These are phyloP conservation scores for Lithophane semibrunnea DNA, from an alignment of 2,888 invertebrate species.

Conservation along the genomic window DNA sequence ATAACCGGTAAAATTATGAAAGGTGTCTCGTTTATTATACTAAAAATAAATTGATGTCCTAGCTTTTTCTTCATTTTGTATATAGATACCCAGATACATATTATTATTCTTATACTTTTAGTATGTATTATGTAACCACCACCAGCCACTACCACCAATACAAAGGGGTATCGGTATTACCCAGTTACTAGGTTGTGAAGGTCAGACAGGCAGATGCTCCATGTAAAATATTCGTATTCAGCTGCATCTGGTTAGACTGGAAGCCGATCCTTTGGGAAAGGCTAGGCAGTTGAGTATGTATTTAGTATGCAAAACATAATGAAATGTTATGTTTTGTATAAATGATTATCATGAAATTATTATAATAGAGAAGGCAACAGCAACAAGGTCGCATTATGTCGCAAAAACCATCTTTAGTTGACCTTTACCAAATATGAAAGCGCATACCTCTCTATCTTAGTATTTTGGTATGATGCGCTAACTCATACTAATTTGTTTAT, in stretches of 20 bases:
- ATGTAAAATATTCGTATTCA: no score
- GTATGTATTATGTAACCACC: neutral
- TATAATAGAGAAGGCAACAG: slow-evolving; percentile 17
- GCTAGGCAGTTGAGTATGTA: no score
- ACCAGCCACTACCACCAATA: no score
- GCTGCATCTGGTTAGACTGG: no score
- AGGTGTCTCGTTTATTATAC: neutral
- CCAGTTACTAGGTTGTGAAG: no score
- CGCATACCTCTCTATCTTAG: slow-evolving; percentile 29
- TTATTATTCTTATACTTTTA: neutral
- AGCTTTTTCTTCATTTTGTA: neutral
- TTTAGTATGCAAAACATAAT: neutral
- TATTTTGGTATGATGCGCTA: slow-evolving; percentile 44
- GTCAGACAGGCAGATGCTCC: no score
- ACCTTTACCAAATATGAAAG: slow-evolving; percentile 57
- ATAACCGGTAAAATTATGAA: neutral
- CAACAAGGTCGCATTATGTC: slow-evolving; percentile 37
- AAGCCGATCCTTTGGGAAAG: no score
- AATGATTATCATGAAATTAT: slow-evolving; percentile 9
- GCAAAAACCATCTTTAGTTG: slow-evolving; percentile 43
- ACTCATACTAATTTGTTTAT: slow-evolving; percentile 47
- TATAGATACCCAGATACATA: neutral
- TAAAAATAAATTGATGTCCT: neutral
- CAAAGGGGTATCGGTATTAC: no score
- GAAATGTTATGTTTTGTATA: neutral